A percentile compares a stretch with the other conserved stretches of the same genome.
Conservation (phyloP, 2,797 vertebrate species). For the Oreonectes daqikongensis region DNA sequence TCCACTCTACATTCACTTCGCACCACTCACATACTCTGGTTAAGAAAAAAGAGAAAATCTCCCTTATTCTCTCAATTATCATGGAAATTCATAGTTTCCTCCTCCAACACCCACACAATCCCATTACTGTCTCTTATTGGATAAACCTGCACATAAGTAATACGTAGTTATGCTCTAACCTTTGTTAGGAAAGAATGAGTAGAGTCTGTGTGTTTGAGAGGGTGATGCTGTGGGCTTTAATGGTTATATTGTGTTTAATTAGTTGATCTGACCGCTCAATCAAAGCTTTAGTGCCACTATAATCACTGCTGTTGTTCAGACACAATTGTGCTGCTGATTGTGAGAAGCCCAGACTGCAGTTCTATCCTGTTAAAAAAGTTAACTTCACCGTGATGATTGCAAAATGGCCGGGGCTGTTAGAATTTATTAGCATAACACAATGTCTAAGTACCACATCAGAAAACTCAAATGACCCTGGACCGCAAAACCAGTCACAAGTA, state of each 20-base stretch:
- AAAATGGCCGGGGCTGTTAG: not conserved
- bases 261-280: not conserved
- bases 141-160: not conserved
- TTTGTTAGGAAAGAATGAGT: not conserved
- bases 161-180: not conserved
- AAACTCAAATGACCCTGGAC: no score
- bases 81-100: not conserved
- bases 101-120: not conserved
- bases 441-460: not conserved
- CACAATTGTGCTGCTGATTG: slow-evolving; percentile 18
- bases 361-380: not conserved
- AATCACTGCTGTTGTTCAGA: slow-evolving; percentile 21
- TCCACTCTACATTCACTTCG: no score
- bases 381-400: not conserved
- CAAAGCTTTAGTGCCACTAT: not conserved
- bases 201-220: not conserved
- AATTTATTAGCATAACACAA: not conserved
- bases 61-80: not conserved
- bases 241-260: slow-evolving; percentile 16
- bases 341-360: not conserved
- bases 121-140: not conserved
- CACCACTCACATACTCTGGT: not conserved
- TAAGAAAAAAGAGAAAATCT: not conserved
- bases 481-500: no score
- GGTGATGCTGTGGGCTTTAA: not conserved